These are phyloP conservation scores for Scaptomyza tumidula DNA, from an alignment of 2,888 invertebrate genomes.

Conservation along the genomic window DNA sequence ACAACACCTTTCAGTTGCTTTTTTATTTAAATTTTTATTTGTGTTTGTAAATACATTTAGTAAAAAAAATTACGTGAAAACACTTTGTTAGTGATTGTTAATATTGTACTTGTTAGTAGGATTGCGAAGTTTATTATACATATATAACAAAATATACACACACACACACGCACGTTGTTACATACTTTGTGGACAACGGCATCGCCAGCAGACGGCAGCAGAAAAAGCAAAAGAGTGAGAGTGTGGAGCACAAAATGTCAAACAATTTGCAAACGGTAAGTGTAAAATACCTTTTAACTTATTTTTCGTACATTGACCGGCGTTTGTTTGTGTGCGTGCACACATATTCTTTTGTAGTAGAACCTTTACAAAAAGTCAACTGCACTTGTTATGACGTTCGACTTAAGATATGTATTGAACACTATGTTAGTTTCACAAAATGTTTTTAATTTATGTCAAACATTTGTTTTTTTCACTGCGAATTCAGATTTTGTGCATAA, in stretches of 20 bases:
- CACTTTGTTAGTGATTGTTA: conserved; percentile 9
- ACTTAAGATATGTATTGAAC: not conserved
- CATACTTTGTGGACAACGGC: conserved; percentile 14
- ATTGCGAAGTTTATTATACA: conserved; percentile 21
- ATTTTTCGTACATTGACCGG: conserved; percentile 40
- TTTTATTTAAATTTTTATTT: conserved; percentile 10
- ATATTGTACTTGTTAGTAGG: conserved; percentile 13
- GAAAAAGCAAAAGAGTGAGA: conserved; percentile 7
- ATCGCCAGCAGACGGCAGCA: conserved; percentile 5
- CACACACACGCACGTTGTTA: not conserved
- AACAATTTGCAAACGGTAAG: conserved; percentile 69
- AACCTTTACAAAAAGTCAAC: not conserved
- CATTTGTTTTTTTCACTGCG: no score
- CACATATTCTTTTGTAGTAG: conserved; percentile 12
- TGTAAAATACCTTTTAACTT: conserved; percentile 12
- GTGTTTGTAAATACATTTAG: conserved; percentile 46
- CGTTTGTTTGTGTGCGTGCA: conserved; percentile 30
- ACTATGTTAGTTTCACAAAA: not conserved
- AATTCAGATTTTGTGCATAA: no score
- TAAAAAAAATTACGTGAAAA: conserved; percentile 46
- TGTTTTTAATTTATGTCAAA: no score
- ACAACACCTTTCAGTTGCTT: conserved; percentile 19
- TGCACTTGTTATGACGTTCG: conserved; percentile 9
- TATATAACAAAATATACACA: conserved; percentile 5
- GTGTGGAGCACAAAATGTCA: conserved; percentile 50